Base-by-base conservation (phyloP, 2,113 vertebrate species). In the Poeciliopsis occidentalis region DNA sequence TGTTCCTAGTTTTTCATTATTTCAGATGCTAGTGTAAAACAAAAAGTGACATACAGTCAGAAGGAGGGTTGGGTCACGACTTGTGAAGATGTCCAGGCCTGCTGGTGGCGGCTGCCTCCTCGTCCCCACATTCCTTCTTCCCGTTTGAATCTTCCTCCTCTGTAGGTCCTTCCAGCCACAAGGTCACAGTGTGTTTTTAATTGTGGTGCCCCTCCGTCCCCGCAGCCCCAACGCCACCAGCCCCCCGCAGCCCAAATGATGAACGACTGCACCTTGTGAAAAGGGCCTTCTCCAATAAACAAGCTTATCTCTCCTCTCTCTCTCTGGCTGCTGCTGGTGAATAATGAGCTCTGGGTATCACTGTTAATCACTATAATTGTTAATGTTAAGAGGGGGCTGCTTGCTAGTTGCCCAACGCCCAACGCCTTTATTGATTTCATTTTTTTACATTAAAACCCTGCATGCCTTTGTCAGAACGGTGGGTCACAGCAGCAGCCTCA, bases 101-200 rank as follows among this genome's bases (percentile, higher is more conserved):
- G 34, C 12, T 62, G 24, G 44, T 12, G 24, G n/a, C 54, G 63
- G 37, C 60, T 60, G 54, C 63, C 41, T 68, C 66, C 34, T 32
- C 1, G 2, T 71, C 67, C 30, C 27, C 12, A 62, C 67, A 60
- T 71, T 78, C 67, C 65, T 31, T 62, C 73, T 74, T 41, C 41
- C 44, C 65, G 30, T 78, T 88, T 67, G 75, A 78, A 78, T 78
- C 39, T 47, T 74, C 73, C 71, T 73, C 70, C 79, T 86, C 51
- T 80, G 47, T 66, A 76, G 92, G 91, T 94, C 94, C 92, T 95
- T 91, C 89, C 80, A 92, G 93, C 92, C 95, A 94, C 90, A 96
- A 96, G 96, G 96, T 96, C 96, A 96, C 89, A 85, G 91, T 93
- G 94, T 95, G 95, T 95, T 96, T 97, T 96, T 96, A 97, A 96